Base-by-base conservation (phyloP, 92 coral and sea anemone species). In the Epizoanthus stellaris region DNA sequence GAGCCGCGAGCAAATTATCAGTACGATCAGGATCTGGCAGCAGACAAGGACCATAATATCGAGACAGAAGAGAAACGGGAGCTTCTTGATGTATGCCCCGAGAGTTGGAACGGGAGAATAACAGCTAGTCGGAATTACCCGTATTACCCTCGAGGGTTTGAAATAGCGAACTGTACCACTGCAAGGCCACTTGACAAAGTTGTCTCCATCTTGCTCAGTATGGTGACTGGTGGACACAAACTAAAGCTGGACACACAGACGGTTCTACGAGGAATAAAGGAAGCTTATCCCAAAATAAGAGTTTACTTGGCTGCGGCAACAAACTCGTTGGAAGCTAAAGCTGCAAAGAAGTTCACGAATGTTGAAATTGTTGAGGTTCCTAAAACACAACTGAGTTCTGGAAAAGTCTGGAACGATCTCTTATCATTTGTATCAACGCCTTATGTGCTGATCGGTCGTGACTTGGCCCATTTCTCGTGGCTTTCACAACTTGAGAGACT, bases 381-480 rank as follows among this genome's bases (percentile, higher is more conserved):
- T 40, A 10, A 16, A 23, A 30, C 25, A 13, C n/a, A 20, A 0
- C 16, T 65, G 5, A 62, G 30, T 19, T 34, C 67, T 4, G 93
- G 88, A 4, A 90, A 75, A 59, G 56, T 67, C 1, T 90, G 93
- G 93, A 90, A 86, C 68, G n/a, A 10, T 14, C 70, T 90, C 3
- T 56, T 75, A 14, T 23, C 60, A 7, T 73, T 62, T 14, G 90
- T 69, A 3, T 75, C 93, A 6, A 86, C 93, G 9, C 85, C 88
- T 40, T 84, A 80, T 71, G 90, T 87, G 12, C 66, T 87, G 3
- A 71, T 87, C 2, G 91, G 88, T 10, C 84, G 88, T 47, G 88
- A 88, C 66, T 82, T 88, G 40, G 82, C 85, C 19, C 91, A 88
- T 65, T 88, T 88, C 58, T 74, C 86, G 14, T 88, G 91, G 91